Evolutionary conservation across 2,113 vertebrate species (phyloP).

Genomic region (Carollia perspicillata): DNA sequence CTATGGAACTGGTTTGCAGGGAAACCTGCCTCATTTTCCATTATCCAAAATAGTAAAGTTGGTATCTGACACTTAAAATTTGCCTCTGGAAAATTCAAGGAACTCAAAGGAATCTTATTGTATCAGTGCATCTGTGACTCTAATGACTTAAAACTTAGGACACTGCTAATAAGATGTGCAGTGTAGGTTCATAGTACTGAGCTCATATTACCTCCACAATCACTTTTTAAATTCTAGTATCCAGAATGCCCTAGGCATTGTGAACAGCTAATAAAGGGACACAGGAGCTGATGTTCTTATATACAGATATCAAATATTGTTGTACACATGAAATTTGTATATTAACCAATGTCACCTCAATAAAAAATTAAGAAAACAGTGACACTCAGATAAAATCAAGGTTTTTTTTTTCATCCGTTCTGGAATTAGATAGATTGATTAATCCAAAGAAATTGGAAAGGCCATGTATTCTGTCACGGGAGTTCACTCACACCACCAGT

Average conservation of each 20-base stretch:
- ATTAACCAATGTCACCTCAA: too few relatives aligned
- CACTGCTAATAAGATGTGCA: background rate
- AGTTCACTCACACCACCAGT: background rate
- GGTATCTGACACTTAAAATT: background rate
- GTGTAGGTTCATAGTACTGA: background rate
- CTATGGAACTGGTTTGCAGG: background rate
- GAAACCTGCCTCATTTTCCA: background rate
- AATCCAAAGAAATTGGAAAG: background rate
- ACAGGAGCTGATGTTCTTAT: background rate
- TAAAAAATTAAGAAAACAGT: background rate
- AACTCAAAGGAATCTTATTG: background rate
- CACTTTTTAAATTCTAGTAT: background rate
- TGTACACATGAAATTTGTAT: too few relatives aligned
- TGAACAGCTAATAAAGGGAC: background rate
- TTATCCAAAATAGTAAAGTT: background rate
- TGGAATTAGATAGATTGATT: background rate
- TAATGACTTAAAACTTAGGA: background rate
- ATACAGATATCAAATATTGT: too few relatives aligned
- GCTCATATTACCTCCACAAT: background rate
- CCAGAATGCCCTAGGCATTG: background rate
- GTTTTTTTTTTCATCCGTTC: background rate
- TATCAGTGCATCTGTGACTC: background rate
- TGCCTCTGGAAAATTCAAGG: background rate
- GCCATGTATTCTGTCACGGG: background rate
- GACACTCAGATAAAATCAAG: background rate